Conservation (phyloP, 2,888 invertebrate species). For the Ametastegia equiseti region DNA sequence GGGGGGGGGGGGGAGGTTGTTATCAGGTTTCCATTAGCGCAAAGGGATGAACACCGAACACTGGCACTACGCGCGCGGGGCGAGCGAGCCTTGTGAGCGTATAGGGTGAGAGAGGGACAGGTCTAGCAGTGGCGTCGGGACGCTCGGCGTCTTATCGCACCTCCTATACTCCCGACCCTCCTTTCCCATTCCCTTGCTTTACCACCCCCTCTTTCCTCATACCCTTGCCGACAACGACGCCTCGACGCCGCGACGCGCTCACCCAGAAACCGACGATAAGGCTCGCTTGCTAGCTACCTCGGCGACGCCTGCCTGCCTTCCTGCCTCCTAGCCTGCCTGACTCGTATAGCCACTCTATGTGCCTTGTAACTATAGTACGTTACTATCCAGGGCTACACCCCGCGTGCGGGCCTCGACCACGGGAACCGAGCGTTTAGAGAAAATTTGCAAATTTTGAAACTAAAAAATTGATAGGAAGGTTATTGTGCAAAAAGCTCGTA, state of each 20-base stretch:
- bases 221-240: slow-evolving; percentile 66
- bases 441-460: slow-evolving; percentile 1
- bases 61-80: slow-evolving; percentile 41
- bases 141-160: slow-evolving; percentile 69
- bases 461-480: background rate
- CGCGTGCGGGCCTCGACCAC: background rate
- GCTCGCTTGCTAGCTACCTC: slow-evolving; percentile 62
- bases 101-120: slow-evolving; percentile 57
- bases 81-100: slow-evolving; percentile 33
- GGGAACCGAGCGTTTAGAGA: background rate
- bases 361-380: background rate
- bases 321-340: slow-evolving; percentile 50
- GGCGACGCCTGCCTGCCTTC: slow-evolving; percentile 65
- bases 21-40: slow-evolving; percentile 70
- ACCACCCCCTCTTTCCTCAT: too few relatives aligned
- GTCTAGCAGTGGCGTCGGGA: slow-evolving; percentile 63
- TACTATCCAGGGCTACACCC: background rate
- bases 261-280: slow-evolving; percentile 75
- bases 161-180: slow-evolving; percentile 57
- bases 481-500: background rate
- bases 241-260: slow-evolving; percentile 71
- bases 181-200: too few relatives aligned
- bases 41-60: slow-evolving; percentile 57
- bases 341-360: slow-evolving; percentile 41
- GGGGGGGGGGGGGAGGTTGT: slow-evolving; percentile 63